Evolutionary conservation across 2,888 invertebrate genomes (phyloP).

Genomic region (Ecdyonurus torrentis): DNA sequence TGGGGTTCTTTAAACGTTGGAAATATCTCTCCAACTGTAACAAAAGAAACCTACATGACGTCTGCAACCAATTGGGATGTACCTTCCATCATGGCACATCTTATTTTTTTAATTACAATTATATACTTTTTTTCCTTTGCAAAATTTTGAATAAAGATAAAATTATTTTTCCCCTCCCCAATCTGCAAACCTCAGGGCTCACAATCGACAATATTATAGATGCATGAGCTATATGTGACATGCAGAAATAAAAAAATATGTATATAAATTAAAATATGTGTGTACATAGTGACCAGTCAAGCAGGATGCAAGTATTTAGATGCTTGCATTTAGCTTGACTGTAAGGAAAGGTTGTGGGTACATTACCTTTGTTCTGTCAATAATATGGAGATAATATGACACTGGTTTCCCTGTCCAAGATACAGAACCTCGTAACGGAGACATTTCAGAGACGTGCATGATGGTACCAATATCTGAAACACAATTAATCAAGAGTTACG

Average conservation of each 20-base stretch:
- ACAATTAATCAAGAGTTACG: constrained; percentile 6
- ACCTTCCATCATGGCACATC: not conserved
- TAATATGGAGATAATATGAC: constrained; percentile 94
- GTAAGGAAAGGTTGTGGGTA: no score
- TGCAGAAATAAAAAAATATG: no score
- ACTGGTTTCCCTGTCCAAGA: constrained; percentile 99
- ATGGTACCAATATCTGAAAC: constrained; percentile 83
- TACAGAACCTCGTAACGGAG: constrained; percentile 85
- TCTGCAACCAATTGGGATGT: constrained; percentile 4
- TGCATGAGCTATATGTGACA: no score
- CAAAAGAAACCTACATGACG: constrained; percentile 12
- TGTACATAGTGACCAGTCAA: not conserved
- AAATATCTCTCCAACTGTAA: constrained; percentile 76
- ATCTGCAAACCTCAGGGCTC: not conserved
- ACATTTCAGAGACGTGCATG: constrained; percentile 95
- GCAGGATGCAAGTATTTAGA: not conserved
- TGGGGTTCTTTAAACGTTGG: constrained; percentile 82
- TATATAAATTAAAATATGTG: not conserved
- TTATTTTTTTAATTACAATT: not conserved
- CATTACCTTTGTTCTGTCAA: constrained; percentile 75
- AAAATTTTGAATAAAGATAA: no score
- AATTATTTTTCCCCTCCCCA: no score
- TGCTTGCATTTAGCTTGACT: not conserved
- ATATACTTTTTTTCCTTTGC: not conserved
- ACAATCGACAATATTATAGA: not conserved